Evolutionary conservation across 2,888 invertebrate species (phyloP).

Genomic region (Camptogramma bilineatum): DNA sequence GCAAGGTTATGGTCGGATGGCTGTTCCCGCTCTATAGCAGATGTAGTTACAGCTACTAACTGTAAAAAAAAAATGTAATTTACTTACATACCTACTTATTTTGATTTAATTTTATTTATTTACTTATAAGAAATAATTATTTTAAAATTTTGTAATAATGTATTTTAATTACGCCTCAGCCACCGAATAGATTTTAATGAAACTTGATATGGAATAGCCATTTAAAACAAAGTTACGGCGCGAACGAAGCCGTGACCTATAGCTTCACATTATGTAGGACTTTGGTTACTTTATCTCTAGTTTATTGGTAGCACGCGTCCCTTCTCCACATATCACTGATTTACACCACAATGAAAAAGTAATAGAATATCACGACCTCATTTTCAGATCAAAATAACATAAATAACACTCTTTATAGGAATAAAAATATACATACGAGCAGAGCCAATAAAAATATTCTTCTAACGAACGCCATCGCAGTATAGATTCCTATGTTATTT

Average conservation of each 20-base stretch:
- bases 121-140: too few relatives aligned
- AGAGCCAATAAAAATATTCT: constrained; percentile 21
- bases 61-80: constrained; percentile 5
- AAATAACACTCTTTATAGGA: background rate
- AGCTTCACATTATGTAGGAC: too few relatives aligned
- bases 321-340: background rate
- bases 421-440: constrained; percentile 31
- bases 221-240: too few relatives aligned
- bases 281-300: too few relatives aligned
- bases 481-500: too few relatives aligned
- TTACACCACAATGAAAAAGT: background rate
- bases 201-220: too few relatives aligned
- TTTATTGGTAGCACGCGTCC: background rate
- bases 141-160: too few relatives aligned
- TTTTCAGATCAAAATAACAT: background rate
- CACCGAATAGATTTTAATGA: too few relatives aligned
- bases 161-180: too few relatives aligned
- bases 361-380: background rate
- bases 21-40: background rate
- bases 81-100: too few relatives aligned
- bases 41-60: constrained; percentile 8
- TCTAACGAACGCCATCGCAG: constrained; percentile 19
- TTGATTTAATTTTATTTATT: too few relatives aligned
- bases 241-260: too few relatives aligned
- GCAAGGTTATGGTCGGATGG: background rate